These are phyloP conservation scores for Coremacera marginata DNA, from an alignment of 2,888 invertebrate genomes.

Conservation along the genomic window DNA sequence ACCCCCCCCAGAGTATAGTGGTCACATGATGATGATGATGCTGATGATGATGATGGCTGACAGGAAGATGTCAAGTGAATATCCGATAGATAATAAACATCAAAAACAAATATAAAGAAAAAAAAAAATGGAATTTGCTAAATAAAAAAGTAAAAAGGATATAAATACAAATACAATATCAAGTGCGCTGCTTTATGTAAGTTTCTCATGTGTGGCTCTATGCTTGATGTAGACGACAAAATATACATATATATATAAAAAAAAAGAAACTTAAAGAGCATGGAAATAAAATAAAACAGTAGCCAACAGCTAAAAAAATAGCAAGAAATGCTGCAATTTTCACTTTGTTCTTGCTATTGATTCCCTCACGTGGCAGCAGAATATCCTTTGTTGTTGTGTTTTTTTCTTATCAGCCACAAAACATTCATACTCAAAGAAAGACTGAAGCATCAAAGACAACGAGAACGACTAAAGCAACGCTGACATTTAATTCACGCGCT, in stretches of 20 bases:
- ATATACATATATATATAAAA: not conserved
- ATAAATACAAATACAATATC: not conserved
- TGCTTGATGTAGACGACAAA: not conserved
- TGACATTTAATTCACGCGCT: constrained; percentile 21
- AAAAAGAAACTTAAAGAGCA: not conserved
- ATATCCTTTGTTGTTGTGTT: not conserved
- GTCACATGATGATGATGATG: not conserved
- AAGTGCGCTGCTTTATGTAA: not conserved
- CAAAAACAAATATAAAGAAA: constrained; percentile 18
- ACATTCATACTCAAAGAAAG: constrained; percentile 52
- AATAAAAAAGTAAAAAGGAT: constrained; percentile 13
- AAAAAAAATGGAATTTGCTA: constrained; percentile 3
- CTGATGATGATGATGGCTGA: constrained; percentile 1
- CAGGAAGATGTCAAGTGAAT: constrained; percentile 25
- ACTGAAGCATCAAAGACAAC: not conserved
- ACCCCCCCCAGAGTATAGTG: not conserved
- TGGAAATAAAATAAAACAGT: not conserved
- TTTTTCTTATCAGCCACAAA: constrained; percentile 62
- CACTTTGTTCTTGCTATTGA: not conserved
- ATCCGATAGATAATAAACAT: constrained; percentile 30
- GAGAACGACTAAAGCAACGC: not conserved
- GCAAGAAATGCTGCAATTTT: not conserved
- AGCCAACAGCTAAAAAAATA: not conserved
- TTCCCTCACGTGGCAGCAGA: too few species aligned
- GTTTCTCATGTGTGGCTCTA: not conserved